Base-by-base conservation (phyloP, 2,113 vertebrate species). In the Siniperca knerii region DNA sequence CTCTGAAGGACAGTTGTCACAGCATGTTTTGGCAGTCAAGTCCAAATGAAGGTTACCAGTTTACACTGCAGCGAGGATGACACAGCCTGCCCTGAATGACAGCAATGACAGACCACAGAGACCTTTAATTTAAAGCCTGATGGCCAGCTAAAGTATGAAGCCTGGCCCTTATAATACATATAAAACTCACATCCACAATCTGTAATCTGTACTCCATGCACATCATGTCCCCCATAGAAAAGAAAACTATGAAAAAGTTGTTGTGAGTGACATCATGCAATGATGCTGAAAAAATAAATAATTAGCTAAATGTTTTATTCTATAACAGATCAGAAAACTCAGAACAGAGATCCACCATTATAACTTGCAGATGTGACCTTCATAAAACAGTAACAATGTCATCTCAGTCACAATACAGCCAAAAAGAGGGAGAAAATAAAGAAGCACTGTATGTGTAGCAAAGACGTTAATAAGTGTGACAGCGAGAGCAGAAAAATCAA, bases 381-480 rank as follows among this genome's bases (percentile, higher is more conserved):
- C 82, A 70, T 48, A 67, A 79, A 71, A 80, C 75, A 70, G 75
- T 74, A 88, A 87, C 69, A 77, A 40, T 57, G 87, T 82, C 40
- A 83, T 83, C 81, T 81, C 85, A 69, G 71, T 87, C 60, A 87
- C 79, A 88, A 83, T 18, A 50, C 61, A 79, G 29, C 65, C 81
- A 81, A 83, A 86, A 77, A 83, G 40, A 82, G 10, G 50, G 69
- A 80, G 46, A 52, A 77, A 84, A 88, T 81, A 92, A 90, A 88
- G 81, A 58, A 89, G 74, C 73, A 61, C 83, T 92, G 85, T 93
- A 68, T 81, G 50, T 29, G 78, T 65, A 6, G 61, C 62, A 48
- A 64, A 70, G 54, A 73, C 57, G 37, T 71, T 87, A 90, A 93
- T 88, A 87, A 77, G 91, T 89, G 83, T 90, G 80, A 92, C 83